Evolutionary conservation across 2,888 invertebrate genomes (phyloP).

Genomic region (Xestia rhomboidea): DNA sequence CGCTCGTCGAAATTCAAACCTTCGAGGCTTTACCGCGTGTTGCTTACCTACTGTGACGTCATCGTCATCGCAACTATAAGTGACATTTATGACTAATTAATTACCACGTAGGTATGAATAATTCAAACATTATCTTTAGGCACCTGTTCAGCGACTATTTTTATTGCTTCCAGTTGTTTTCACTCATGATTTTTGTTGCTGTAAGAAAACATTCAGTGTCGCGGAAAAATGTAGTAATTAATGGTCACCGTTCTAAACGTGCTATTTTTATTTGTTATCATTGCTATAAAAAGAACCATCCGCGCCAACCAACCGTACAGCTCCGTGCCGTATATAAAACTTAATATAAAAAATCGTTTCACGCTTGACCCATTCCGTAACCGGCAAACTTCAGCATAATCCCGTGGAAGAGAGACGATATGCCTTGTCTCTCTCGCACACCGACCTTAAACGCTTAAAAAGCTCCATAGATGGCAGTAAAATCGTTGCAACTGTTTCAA

Average conservation of each 20-base stretch:
- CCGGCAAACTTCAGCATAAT: constrained; percentile 75
- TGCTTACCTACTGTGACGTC: constrained; percentile 57
- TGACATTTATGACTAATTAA: constrained; percentile 53
- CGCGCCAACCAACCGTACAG: constrained; percentile 51
- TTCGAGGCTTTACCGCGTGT: constrained; percentile 55
- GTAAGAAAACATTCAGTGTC: constrained; percentile 23
- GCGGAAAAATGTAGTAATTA: constrained; percentile 29
- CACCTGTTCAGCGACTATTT: constrained; percentile 55
- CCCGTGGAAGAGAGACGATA: constrained; percentile 70
- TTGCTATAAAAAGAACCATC: constrained; percentile 30
- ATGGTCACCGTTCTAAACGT: constrained; percentile 18
- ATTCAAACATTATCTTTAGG: constrained; percentile 29
- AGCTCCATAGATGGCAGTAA: constrained; percentile 90
- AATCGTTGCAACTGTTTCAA: constrained; percentile 88
- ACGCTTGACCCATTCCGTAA: constrained; percentile 67
- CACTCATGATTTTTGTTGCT: constrained; percentile 17
- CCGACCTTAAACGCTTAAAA: constrained; percentile 86
- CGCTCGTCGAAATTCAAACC: constrained; percentile 74
- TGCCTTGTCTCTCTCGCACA: constrained; percentile 72
- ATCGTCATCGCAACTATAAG: constrained; percentile 45
- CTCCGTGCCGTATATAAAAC: constrained; percentile 50
- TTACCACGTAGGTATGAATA: constrained; percentile 46
- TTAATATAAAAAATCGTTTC: constrained; percentile 61
- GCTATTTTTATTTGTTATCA: constrained; percentile 33
- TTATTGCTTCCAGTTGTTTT: constrained; percentile 22